Conservation (phyloP, 1,140 invertebrate species). For the Dufourea novaeangliae region DNA sequence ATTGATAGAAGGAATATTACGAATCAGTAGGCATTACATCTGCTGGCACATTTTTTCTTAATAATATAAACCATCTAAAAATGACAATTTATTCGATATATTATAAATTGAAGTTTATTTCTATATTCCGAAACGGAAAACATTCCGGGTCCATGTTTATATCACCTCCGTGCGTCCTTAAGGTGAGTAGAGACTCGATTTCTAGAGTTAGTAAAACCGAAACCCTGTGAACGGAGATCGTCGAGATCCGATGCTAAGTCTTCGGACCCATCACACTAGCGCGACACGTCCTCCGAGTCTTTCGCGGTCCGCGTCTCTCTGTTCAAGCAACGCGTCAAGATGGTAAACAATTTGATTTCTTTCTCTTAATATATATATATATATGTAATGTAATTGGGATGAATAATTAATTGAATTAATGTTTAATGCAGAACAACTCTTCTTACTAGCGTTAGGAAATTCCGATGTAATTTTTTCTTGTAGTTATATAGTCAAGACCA, state of each 20-base stretch:
- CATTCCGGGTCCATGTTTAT: not conserved
- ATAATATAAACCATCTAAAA: too few species aligned
- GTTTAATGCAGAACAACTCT: slow-evolving; percentile 36
- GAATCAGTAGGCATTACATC: too few species aligned
- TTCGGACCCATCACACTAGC: slow-evolving; percentile 45
- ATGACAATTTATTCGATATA: too few species aligned
- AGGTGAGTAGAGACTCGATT: not conserved
- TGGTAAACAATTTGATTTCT: not conserved
- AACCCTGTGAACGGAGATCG: slow-evolving; percentile 1
- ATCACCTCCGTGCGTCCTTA: not conserved
- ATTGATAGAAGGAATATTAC: too few species aligned
- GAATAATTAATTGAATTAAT: slow-evolving; percentile 57
- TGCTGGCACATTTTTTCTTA: not conserved
- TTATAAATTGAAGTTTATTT: too few species aligned
- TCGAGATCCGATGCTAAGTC: slow-evolving; percentile 55
- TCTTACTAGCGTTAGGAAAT: slow-evolving; percentile 52
- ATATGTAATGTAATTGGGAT: slow-evolving; percentile 46
- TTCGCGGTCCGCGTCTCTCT: not conserved
- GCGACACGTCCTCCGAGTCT: slow-evolving; percentile 60
- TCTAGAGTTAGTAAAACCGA: not conserved
- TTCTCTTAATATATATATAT: slow-evolving; percentile 35
- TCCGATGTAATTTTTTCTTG: slow-evolving; percentile 64
- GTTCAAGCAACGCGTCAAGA: not conserved
- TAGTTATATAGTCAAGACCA: slow-evolving; percentile 49
- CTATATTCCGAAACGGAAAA: not conserved